These are phyloP conservation scores for Camponotus fellah DNA, from an alignment of 2,888 invertebrate species.

Conservation along the genomic window DNA sequence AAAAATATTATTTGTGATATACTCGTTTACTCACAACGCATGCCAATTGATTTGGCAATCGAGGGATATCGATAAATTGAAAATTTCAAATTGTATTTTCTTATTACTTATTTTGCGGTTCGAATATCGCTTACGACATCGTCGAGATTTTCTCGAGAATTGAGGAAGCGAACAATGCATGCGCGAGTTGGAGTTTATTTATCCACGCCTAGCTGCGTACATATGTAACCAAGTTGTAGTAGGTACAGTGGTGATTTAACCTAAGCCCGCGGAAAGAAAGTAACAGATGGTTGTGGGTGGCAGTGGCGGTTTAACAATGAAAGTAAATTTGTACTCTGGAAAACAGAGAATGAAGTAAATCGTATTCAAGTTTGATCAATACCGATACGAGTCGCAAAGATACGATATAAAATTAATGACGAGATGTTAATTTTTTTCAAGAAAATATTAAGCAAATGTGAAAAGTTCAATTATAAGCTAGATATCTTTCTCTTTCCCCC, in stretches of 20 bases:
- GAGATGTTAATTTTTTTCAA: neutral
- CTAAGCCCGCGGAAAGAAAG: constrained; percentile 77
- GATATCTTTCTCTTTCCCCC: neutral
- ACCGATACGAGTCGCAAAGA: neutral
- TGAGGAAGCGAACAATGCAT: constrained; percentile 25
- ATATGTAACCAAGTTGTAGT: constrained; percentile 70
- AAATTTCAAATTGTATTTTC: constrained; percentile 1
- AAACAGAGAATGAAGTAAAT: constrained; percentile 45
- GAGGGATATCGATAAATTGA: neutral
- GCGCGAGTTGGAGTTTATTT: constrained; percentile 62
- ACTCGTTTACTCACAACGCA: neutral
- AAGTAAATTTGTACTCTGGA: constrained; percentile 58
- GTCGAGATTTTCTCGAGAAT: constrained; percentile 44
- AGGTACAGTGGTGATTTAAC: constrained; percentile 76
- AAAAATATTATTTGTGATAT: constrained; percentile 1
- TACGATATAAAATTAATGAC: neutral
- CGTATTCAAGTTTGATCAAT: constrained; percentile 59
- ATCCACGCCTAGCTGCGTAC: constrained; percentile 56
- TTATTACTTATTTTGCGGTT: neutral
- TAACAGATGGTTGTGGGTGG: constrained; percentile 81
- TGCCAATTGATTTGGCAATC: neutral
- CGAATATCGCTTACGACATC: constrained; percentile 50
- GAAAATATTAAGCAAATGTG: neutral
- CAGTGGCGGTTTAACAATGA: constrained; percentile 77
- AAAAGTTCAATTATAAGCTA: neutral